Conservation (phyloP, 1,140 invertebrate genomes). For the Hyposmocoma kahamanoa region DNA sequence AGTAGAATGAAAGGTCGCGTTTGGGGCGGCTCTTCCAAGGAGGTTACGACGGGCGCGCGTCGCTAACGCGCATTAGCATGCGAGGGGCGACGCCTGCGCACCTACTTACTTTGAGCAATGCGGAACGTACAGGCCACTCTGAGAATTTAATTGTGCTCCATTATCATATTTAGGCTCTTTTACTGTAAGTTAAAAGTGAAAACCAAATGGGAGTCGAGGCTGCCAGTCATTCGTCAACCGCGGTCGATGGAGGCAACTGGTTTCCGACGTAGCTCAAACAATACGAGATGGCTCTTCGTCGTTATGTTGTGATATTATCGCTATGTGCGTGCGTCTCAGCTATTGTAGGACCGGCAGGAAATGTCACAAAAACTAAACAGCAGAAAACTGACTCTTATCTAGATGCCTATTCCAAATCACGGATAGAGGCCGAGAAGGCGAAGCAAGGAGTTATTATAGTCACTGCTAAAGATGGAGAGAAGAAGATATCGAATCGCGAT, state of each 20-base stretch:
- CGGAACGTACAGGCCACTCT: conserved; percentile 63
- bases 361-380: conserved; percentile 37
- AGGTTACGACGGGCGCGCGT: conserved; percentile 31
- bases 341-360: conserved; percentile 46
- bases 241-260: conserved; percentile 64
- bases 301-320: conserved; percentile 32
- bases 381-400: conserved; percentile 57
- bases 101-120: conserved; percentile 69
- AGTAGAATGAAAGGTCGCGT: conserved; percentile 44
- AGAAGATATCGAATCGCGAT: conserved; percentile 58
- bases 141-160: conserved; percentile 72
- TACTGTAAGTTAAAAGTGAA: conserved; percentile 73
- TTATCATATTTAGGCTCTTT: conserved; percentile 73
- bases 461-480: conserved; percentile 62
- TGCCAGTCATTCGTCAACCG: conserved; percentile 58
- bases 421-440: conserved; percentile 59
- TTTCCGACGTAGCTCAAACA: conserved; percentile 39
- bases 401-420: conserved; percentile 60
- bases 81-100: conserved; percentile 27
- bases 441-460: conserved; percentile 63
- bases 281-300: conserved; percentile 32
- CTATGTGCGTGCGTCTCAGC: conserved; percentile 40
- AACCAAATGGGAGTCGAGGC: conserved; percentile 53
- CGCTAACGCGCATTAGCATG: conserved; percentile 50
- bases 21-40: conserved; percentile 49